A percentile compares a stretch with the other conserved stretches of the same genome.
phyloP scores from a whole-genome alignment of 2,113 vertebrate species.

The Tonatia bakeri region DNA sequence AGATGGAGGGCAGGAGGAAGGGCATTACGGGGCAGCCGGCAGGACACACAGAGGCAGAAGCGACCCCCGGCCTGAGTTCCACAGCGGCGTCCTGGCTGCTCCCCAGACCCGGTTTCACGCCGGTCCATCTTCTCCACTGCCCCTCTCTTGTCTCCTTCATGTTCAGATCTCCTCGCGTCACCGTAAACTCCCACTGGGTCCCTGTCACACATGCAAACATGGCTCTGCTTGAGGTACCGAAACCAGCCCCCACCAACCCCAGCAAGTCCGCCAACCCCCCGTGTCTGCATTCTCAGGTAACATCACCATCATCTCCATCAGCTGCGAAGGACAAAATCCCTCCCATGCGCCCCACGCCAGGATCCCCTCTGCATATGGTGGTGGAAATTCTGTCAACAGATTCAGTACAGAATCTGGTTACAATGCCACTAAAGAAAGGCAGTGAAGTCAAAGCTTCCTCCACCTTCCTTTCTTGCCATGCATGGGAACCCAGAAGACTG shows the following conservation, averaged over 20 bases:
- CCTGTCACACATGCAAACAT: background rate
- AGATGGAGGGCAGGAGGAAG: accelerated
- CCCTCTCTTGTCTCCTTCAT: background rate
- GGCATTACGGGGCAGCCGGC: accelerated
- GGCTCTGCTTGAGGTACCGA: background rate
- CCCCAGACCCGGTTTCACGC: background rate
- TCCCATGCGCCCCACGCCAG: background rate
- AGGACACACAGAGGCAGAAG: background rate
- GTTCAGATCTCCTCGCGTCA: background rate
- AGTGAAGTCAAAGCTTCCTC: background rate
- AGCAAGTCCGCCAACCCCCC: background rate
- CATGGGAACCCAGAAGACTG: background rate
- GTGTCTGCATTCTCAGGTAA: background rate
- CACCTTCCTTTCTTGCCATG: background rate
- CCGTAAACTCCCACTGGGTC: background rate
- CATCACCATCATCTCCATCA: background rate
- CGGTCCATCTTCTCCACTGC: background rate
- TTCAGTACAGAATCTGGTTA: background rate
- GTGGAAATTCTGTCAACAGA: background rate
- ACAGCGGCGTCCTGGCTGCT: background rate
- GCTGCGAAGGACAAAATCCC: background rate
- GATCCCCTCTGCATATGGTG: background rate
- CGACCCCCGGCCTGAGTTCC: accelerated
- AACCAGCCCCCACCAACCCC: background rate
- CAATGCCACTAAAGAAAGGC: background rate